A percentile compares a stretch with the other conserved stretches of the same genome.
These are phyloP conservation scores for Myripristis jacobus DNA, from an alignment of 2,797 vertebrate species.

Conservation along the genomic window DNA sequence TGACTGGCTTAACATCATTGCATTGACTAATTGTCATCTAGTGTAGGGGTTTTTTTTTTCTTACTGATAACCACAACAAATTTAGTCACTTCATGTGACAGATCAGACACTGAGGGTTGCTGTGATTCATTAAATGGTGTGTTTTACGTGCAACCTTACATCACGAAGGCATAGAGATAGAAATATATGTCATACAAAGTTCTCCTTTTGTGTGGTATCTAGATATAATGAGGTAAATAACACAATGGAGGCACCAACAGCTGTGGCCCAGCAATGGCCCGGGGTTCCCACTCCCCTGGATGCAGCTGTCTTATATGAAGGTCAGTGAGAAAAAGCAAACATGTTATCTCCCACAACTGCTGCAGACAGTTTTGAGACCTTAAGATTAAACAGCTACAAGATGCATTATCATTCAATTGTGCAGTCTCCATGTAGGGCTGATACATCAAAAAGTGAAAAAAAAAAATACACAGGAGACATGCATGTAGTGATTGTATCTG, in stretches of 20 bases:
- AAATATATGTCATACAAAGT: background rate
- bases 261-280: slow-evolving; percentile 59
- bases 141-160: too few relatives aligned
- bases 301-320: slow-evolving; percentile 64
- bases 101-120: background rate
- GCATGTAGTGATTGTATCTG: too few relatives aligned
- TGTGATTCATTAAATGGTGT: background rate
- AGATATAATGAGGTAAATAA: slow-evolving; percentile 70
- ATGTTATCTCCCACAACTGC: slow-evolving; percentile 3
- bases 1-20: background rate
- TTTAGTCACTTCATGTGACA: background rate
- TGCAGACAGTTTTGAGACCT: slow-evolving; percentile 7
- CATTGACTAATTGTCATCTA: background rate
- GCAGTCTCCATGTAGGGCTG: too few relatives aligned
- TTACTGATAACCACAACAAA: background rate
- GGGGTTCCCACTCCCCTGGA: slow-evolving; percentile 66
- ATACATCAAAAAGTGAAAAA: too few relatives aligned
- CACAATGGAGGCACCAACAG: slow-evolving; percentile 60
- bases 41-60: background rate
- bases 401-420: slow-evolving; percentile 1
- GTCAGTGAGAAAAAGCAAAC: slow-evolving; percentile 38
- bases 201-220: slow-evolving; percentile 16
- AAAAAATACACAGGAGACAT: too few relatives aligned
- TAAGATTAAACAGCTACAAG: background rate
- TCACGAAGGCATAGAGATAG: background rate